A percentile compares a stretch with the other conserved stretches of the same genome.
Conservation (phyloP, 2,797 vertebrate genomes). For the Pantherophis alleghaniensis region DNA sequence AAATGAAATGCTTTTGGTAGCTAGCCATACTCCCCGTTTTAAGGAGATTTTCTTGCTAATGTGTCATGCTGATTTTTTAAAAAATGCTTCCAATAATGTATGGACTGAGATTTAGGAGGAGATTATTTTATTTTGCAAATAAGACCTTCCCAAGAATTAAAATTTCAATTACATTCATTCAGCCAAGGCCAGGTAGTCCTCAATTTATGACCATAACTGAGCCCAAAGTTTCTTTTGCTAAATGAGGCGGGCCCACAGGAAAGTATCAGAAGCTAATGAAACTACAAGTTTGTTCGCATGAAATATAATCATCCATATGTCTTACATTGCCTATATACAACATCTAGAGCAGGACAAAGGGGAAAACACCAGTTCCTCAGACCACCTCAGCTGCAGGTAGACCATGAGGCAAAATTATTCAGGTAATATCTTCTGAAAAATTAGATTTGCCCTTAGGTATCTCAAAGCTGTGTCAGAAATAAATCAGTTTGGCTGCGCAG, state of each 20-base stretch:
- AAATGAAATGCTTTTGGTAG: background rate
- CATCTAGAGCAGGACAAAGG: background rate
- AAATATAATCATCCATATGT: background rate
- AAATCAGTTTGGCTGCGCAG: background rate
- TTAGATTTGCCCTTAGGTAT: background rate
- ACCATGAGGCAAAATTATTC: background rate
- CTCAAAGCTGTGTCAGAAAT: background rate
- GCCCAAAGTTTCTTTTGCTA: no score
- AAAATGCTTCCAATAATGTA: background rate
- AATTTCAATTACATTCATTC: background rate
- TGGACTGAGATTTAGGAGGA: background rate
- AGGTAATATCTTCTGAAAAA: background rate
- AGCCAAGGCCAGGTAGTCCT: background rate
- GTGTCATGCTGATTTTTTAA: background rate
- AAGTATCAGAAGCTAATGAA: background rate
- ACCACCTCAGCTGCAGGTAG: background rate
- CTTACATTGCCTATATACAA: background rate
- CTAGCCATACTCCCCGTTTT: background rate
- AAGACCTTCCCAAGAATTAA: constrained; percentile 32
- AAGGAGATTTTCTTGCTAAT: background rate
- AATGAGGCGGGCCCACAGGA: background rate
- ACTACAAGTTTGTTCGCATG: background rate
- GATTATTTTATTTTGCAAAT: constrained; percentile 4
- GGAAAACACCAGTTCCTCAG: background rate
- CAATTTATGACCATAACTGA: no score